Evolutionary conservation across 2,113 vertebrate species (phyloP).

Genomic region (Bambusicola thoracicus): DNA sequence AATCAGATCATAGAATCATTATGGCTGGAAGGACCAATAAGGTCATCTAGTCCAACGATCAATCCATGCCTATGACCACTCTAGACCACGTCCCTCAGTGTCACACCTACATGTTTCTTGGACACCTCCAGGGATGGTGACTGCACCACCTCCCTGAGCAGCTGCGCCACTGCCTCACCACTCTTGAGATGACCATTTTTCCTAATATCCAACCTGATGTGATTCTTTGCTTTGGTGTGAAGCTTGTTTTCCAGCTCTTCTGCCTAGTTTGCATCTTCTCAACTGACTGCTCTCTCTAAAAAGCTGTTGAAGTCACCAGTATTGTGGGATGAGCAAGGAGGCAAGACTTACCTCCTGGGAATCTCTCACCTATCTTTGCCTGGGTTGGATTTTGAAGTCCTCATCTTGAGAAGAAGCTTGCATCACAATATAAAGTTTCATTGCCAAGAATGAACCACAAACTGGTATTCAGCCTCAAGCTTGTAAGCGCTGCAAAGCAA

Average conservation of each 20-base stretch:
- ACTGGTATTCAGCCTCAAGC: neutral
- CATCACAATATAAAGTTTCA: neutral
- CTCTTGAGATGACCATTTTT: too few species aligned
- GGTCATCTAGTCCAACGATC: too few species aligned
- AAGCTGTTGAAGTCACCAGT: neutral
- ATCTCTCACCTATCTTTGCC: accelerated
- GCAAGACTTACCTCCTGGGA: neutral
- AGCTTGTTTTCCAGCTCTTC: neutral
- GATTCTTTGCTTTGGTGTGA: neutral
- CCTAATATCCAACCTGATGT: too few species aligned
- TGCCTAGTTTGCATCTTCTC: neutral
- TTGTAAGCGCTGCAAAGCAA: neutral
- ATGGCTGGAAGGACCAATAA: too few species aligned
- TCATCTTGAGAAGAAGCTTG: neutral
- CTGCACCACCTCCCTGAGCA: too few species aligned
- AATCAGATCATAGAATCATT: neutral
- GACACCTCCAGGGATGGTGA: too few species aligned
- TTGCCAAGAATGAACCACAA: neutral
- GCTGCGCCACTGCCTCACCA: too few species aligned
- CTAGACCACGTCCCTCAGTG: too few species aligned
- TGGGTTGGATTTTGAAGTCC: neutral
- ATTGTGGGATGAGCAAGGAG: neutral
- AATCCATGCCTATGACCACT: too few species aligned
- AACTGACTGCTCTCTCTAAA: neutral
- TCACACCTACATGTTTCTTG: too few species aligned